phyloP scores from a whole-genome alignment of 53 echinoderm and acorn worm genomes.

The Crossaster papposus region DNA sequence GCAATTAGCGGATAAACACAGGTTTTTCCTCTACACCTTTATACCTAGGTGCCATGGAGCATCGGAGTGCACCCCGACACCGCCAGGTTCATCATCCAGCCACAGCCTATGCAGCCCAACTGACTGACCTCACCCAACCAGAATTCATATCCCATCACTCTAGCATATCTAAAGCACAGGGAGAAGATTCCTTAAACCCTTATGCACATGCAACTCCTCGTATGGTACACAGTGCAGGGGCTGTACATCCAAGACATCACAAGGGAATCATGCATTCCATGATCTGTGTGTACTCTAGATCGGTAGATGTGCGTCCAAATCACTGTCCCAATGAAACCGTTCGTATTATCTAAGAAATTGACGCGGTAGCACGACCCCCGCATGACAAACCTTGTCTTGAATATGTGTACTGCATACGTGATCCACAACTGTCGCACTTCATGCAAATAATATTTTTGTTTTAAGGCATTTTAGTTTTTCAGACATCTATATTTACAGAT shows the following conservation, averaged over 20 bases:
- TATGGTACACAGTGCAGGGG: constrained; percentile 91
- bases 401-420: no score
- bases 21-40: background rate
- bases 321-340: no score
- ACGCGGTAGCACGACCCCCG: no score
- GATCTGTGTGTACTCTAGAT: background rate
- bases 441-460: no score
- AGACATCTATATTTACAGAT: no score
- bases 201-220: constrained; percentile 64
- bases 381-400: no score
- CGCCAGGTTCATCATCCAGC: constrained; percentile 95
- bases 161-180: background rate
- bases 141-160: constrained; percentile 53
- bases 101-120: constrained; percentile 90
- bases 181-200: constrained; percentile 58
- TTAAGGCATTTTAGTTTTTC: no score
- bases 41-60: constrained; percentile 24
- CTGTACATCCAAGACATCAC: constrained; percentile 66
- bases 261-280: constrained; percentile 56
- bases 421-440: no score
- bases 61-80: constrained; percentile 63
- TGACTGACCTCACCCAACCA: constrained; percentile 81
- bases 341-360: no score
- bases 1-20: background rate
- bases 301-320: no score